A percentile compares a stretch with the other conserved stretches of the same genome.
Evolutionary conservation across 2,888 invertebrate genomes (phyloP).

Genomic region (Noctua janthe): DNA sequence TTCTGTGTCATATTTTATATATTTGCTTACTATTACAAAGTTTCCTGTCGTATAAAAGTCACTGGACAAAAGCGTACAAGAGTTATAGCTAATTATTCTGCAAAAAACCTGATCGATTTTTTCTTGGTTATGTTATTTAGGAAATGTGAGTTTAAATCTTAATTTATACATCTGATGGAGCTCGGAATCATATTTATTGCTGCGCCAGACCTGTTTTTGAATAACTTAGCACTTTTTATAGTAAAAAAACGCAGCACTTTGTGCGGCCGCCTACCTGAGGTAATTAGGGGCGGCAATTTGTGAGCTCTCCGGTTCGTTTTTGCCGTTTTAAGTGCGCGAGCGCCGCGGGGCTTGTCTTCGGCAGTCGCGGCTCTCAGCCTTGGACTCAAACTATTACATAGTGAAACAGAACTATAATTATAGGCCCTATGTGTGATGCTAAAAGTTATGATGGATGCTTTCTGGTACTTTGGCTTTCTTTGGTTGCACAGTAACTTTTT

Average conservation of each 20-base stretch:
- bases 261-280: slow-evolving; percentile 82
- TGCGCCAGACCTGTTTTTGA: slow-evolving; percentile 73
- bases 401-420: slow-evolving; percentile 62
- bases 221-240: slow-evolving; percentile 82
- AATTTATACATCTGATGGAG: slow-evolving; percentile 67
- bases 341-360: slow-evolving; percentile 68
- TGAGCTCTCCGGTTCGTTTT: slow-evolving; percentile 73
- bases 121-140: slow-evolving; percentile 50
- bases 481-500: neutral
- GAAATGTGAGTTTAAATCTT: slow-evolving; percentile 59
- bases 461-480: slow-evolving; percentile 3
- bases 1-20: slow-evolving; percentile 38
- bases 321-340: slow-evolving; percentile 70
- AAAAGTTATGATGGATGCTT: slow-evolving; percentile 59
- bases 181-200: slow-evolving; percentile 73
- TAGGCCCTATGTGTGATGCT: slow-evolving; percentile 40
- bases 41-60: slow-evolving; percentile 54
- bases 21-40: slow-evolving; percentile 44
- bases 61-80: slow-evolving; percentile 36
- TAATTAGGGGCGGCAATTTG: slow-evolving; percentile 85
- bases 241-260: slow-evolving; percentile 72
- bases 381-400: slow-evolving; percentile 66
- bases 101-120: slow-evolving; percentile 56
- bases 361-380: slow-evolving; percentile 55
- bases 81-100: slow-evolving; percentile 54